Percentiles rank a stretch among this genome's conserved stretches.
Conservation (phyloP, 1,140 invertebrate species). For the Drosophila trapezifrons region DNA sequence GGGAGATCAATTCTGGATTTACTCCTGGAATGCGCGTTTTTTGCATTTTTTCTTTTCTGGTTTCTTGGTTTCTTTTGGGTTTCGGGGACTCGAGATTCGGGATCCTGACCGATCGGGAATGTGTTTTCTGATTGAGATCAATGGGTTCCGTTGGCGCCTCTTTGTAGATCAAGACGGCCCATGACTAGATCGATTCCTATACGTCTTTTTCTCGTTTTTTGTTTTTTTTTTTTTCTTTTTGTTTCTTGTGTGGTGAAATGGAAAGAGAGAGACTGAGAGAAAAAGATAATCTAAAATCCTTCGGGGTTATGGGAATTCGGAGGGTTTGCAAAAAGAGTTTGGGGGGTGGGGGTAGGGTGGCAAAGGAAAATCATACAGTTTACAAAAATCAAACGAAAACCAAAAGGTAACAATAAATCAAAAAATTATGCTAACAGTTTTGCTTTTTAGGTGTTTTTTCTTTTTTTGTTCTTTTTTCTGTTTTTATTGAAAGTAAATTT, state of each 20-base stretch:
- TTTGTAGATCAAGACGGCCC: conserved; percentile 5
- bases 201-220: conserved; percentile 10
- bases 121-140: conserved; percentile 35
- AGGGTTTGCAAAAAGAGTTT: conserved; percentile 3
- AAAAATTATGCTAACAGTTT: conserved; percentile 67
- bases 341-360: not conserved
- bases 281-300: conserved; percentile 13
- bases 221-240: conserved; percentile 1
- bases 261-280: conserved; percentile 1
- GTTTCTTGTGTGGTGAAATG: conserved; percentile 1
- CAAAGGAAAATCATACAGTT: conserved; percentile 29
- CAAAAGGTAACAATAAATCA: conserved; percentile 58
- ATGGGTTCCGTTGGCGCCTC: conserved; percentile 29
- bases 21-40: conserved; percentile 25
- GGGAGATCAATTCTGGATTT: conserved; percentile 22
- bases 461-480: conserved; percentile 33
- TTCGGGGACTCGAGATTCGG: conserved; percentile 20
- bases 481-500: conserved; percentile 65
- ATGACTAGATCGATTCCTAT: conserved; percentile 42
- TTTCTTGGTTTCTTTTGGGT: not conserved
- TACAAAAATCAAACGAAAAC: conserved; percentile 51
- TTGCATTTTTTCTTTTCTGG: not conserved
- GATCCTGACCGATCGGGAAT: conserved; percentile 4
- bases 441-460: conserved; percentile 51
- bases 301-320: not conserved